Conservation (phyloP, 2,888 invertebrate species). For the Pollenia amentaria region DNA sequence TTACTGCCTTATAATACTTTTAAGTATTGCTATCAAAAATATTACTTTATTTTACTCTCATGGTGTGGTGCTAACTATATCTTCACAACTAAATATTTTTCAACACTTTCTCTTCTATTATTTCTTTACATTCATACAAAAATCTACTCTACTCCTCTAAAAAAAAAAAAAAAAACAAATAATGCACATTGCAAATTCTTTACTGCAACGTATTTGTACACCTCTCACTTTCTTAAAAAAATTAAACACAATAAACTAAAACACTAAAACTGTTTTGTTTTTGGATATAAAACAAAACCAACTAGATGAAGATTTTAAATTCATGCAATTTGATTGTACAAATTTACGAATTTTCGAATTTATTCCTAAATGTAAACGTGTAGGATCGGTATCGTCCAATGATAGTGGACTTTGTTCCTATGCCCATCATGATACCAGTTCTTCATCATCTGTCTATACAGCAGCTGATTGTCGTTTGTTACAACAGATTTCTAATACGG, state of each 20-base stretch:
- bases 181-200: conserved; percentile 52
- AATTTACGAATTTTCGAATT: conserved; percentile 62
- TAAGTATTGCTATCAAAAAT: conserved; percentile 52
- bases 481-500: conserved; percentile 82
- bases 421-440: conserved; percentile 84
- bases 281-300: conserved; percentile 13
- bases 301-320: conserved; percentile 52
- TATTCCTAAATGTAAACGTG: conserved; percentile 58
- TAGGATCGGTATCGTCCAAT: conserved; percentile 93
- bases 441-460: conserved; percentile 78
- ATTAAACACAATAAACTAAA: conserved; percentile 40
- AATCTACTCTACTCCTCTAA: conserved; percentile 35
- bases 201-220: conserved; percentile 47
- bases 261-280: conserved; percentile 40
- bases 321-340: conserved; percentile 56
- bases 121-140: conserved; percentile 41
- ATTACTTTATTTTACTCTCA: conserved; percentile 42
- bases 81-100: conserved; percentile 55
- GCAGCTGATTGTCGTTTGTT: conserved; percentile 81
- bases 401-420: conserved; percentile 95
- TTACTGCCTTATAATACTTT: conserved; percentile 56
- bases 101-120: conserved; percentile 50
- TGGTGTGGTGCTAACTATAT: conserved; percentile 70
- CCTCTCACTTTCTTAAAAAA: conserved; percentile 1
- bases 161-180: conserved; percentile 32